phyloP scores from a whole-genome alignment of 2,888 invertebrate species.

The Chrysolina haemoptera region DNA sequence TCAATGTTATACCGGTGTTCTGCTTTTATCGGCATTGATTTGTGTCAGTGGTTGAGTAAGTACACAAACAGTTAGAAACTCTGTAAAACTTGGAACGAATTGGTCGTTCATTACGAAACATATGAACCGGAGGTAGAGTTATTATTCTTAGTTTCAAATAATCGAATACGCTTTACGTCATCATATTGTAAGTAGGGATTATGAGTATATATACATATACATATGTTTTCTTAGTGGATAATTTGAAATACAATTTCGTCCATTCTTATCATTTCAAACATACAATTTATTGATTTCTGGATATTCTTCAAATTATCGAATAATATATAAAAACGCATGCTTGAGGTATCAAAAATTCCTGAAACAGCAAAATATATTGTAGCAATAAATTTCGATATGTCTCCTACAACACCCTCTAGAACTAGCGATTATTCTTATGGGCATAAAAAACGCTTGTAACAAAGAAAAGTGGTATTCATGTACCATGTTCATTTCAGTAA shows the following conservation, averaged over 20 bases:
- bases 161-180: no score
- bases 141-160: no score
- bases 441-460: conserved; percentile 29
- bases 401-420: neutral
- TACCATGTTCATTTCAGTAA: conserved; percentile 36
- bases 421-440: conserved; percentile 14
- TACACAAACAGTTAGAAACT: conserved; percentile 27
- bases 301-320: no score
- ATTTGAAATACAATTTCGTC: no score
- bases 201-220: no score
- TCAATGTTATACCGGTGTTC: conserved; percentile 39
- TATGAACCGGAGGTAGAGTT: no score
- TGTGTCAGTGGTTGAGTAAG: conserved; percentile 35
- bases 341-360: neutral
- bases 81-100: neutral
- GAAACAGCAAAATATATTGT: neutral
- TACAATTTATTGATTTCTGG: no score
- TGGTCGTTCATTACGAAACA: neutral
- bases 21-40: conserved; percentile 44
- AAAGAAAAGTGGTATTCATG: conserved; percentile 34
- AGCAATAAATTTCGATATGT: neutral
- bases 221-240: no score
- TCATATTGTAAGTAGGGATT: no score
- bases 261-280: no score
- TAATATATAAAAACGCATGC: neutral